phyloP scores from a whole-genome alignment of 2,888 invertebrate genomes.

The Willowsia nigromaculata region DNA sequence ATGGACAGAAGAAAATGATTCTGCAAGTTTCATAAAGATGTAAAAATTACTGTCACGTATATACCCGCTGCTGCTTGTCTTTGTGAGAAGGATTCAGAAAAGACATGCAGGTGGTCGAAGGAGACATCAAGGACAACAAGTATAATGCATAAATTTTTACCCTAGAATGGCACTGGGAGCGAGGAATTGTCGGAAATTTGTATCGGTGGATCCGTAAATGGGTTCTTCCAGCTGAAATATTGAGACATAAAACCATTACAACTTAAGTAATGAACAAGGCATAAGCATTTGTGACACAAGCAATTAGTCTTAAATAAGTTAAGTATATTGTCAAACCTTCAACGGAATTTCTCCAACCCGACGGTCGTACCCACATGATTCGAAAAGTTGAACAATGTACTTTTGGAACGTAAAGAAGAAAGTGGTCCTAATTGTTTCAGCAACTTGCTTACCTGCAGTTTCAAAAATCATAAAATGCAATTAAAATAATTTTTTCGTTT shows the following conservation, averaged over 20 bases:
- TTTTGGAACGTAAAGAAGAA: conserved; percentile 92
- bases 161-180: conserved; percentile 92
- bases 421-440: conserved; percentile 91
- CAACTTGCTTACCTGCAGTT: conserved; percentile 85
- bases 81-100: background rate
- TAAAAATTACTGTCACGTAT: background rate
- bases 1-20: conserved; percentile 73
- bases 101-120: background rate
- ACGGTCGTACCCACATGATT: conserved; percentile 88
- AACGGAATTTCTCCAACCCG: conserved; percentile 84
- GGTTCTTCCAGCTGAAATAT: conserved; percentile 63
- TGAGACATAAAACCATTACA: background rate
- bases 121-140: conserved; percentile 33
- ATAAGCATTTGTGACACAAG: too few species aligned
- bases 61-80: background rate
- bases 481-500: background rate
- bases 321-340: conserved; percentile 32
- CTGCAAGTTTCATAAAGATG: conserved; percentile 42
- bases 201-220: conserved; percentile 72
- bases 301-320: too few species aligned
- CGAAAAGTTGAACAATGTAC: conserved; percentile 88
- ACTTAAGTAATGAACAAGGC: too few species aligned
- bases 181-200: conserved; percentile 87
- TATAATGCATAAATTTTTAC: conserved; percentile 43
- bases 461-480: too few species aligned